A percentile compares a stretch with the other conserved stretches of the same genome.
phyloP scores from a whole-genome alignment of 2,797 vertebrate genomes.

The Alcedo quadribrachys region DNA sequence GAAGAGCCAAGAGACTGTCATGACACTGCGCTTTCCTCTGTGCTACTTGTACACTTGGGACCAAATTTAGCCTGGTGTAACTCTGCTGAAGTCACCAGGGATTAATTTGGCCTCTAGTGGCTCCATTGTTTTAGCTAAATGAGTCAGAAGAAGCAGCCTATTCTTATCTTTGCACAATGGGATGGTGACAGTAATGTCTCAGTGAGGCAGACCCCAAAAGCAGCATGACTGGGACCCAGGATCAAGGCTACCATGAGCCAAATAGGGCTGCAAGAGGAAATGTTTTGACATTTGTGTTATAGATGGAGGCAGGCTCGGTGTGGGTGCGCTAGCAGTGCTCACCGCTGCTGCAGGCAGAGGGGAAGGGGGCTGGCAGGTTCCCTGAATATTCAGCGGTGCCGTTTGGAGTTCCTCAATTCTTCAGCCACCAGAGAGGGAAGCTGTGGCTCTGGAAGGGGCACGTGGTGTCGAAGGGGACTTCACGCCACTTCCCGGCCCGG shows the following conservation, averaged over 20 bases:
- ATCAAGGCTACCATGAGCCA: background rate
- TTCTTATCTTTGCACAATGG: constrained; percentile 47
- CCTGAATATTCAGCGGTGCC: constrained; percentile 31
- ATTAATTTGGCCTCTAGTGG: constrained; percentile 60
- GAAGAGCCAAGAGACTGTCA: constrained; percentile 31
- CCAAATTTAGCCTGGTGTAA: constrained; percentile 65
- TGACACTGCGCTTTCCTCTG: background rate
- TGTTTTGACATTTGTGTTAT: constrained; percentile 68
- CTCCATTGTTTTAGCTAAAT: constrained; percentile 64
- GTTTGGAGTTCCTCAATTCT: constrained; percentile 72
- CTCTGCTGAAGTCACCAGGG: constrained; percentile 50
- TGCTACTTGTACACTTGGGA: constrained; percentile 46
- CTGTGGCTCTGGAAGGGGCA: constrained; percentile 68
- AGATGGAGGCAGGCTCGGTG: constrained; percentile 51
- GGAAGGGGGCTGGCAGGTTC: constrained; percentile 67
- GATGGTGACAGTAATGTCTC: constrained; percentile 32
- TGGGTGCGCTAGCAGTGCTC: background rate
- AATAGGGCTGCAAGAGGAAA: constrained; percentile 61
- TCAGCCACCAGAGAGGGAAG: constrained; percentile 57
- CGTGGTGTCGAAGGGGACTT: constrained; percentile 64
- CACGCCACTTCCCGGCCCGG: constrained; percentile 15
- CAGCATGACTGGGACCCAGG: background rate
- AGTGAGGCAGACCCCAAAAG: constrained; percentile 30
- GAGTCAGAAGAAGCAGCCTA: constrained; percentile 63
- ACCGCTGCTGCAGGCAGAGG: constrained; percentile 31